Evolutionary conservation across 2,113 vertebrate genomes (phyloP).

Genomic region (Ancistrus triradiatus): DNA sequence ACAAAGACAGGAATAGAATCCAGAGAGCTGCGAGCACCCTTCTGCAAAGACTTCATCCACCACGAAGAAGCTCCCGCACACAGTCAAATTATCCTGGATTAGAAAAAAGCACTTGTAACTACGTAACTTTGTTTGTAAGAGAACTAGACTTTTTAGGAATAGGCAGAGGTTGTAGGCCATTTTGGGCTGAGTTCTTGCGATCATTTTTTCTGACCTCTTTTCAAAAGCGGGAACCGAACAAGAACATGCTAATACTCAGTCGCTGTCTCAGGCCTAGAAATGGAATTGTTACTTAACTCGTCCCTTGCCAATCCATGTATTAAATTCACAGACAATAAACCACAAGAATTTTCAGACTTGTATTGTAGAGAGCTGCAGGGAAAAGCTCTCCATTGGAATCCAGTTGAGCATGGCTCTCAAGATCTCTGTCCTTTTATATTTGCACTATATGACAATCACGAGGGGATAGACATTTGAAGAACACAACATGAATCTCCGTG

Average conservation of each 20-base stretch:
- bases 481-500: conserved; percentile 64
- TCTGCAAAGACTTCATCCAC: conserved; percentile 24
- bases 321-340: conserved; percentile 16
- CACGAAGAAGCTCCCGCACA: conserved; percentile 38
- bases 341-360: conserved; percentile 51
- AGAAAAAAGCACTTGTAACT: conserved; percentile 40
- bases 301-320: conserved; percentile 30
- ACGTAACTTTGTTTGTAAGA: conserved; percentile 34
- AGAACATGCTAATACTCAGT: conserved; percentile 49
- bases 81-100: conserved; percentile 39
- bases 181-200: conserved; percentile 55
- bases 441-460: conserved; percentile 91
- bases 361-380: not conserved
- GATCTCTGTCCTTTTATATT: conserved; percentile 51
- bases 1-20: conserved; percentile 30
- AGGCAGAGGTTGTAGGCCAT: conserved; percentile 69
- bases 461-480: conserved; percentile 75
- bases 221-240: conserved; percentile 53
- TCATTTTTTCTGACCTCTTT: conserved; percentile 20
- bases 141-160: conserved; percentile 33
- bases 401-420: conserved; percentile 4
- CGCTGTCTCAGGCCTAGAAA: conserved; percentile 61
- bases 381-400: conserved; percentile 1
- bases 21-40: conserved; percentile 29
- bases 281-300: conserved; percentile 14